Base-by-base conservation (phyloP, 2,113 vertebrate species). In the Eudorcas thomsonii region DNA sequence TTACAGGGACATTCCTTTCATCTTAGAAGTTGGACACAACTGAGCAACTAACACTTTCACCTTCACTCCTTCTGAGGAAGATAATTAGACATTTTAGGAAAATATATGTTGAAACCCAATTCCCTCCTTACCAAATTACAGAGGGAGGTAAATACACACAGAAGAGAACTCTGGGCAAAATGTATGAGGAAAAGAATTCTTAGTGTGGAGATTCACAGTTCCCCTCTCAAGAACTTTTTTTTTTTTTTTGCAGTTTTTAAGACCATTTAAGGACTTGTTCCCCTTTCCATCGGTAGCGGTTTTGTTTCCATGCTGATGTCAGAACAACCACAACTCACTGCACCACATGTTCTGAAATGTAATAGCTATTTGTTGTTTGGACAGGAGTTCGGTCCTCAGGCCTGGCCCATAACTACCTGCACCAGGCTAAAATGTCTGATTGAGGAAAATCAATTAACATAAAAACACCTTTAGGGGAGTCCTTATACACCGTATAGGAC, bases 241-340 rank as follows among this genome's bases (percentile, higher is more conserved):
- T 25, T 28, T 9, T 36, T 71, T 59, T 25, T 10, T 39, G 6
- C 60, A 50, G 43, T 93, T 94, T 97, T 71, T 13, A 67, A 89
- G 26, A 62, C 33, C 54, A 64, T 78, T 60, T 54, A 59, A 39
- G 86, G n/a, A 54, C 91, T 50, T 62, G 21, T 74, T 91, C 52
- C 80, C 80, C 54, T n/a, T 90, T 94, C 78, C 71, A 52, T 87
- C 9, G 1, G n/a, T 55, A 88, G 57, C 54, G 78, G 23, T 94
- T 87, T 81, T 36, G 91, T 98, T 96, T 93, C 97, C 90, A 96
- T 96, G 90, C 95, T 39, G 16, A 98, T 17, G 0, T 39, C 71
- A 93, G 64, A 43, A 84, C 45, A 74, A 39, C 57, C 48, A 62
- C 74, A 71, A 30, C 64, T 87, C 30, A 1, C 55, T 9, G 48